phyloP scores from a whole-genome alignment of 2,888 invertebrate species.

The Patella caerulea region DNA sequence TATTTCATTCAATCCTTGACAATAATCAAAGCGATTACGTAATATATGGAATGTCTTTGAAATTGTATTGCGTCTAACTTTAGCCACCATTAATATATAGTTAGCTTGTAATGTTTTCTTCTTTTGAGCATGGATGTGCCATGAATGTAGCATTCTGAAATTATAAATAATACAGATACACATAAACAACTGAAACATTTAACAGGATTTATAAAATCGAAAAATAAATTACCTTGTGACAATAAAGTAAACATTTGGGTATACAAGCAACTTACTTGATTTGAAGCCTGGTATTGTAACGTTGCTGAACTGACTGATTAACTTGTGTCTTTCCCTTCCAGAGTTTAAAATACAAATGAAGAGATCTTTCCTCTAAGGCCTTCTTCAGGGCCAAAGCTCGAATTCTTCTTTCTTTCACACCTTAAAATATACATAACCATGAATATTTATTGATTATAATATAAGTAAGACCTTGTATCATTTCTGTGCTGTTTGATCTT shows the following conservation, averaged over 20 bases:
- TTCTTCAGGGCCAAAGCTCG: conserved; percentile 42
- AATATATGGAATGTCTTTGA: conserved; percentile 44
- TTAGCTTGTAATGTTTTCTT: conserved; percentile 43
- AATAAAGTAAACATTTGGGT: neutral
- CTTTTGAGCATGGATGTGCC: conserved; percentile 48
- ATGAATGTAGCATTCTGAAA: conserved; percentile 53
- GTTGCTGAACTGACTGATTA: conserved; percentile 50
- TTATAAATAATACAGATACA: conserved; percentile 1
- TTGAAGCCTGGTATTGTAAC: conserved; percentile 54
- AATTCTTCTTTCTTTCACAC: conserved; percentile 41
- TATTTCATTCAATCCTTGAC: conserved; percentile 47
- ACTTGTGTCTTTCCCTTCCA: conserved; percentile 52
- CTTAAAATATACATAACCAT: conserved; percentile 23
- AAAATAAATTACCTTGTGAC: no score
- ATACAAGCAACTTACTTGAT: conserved; percentile 43
- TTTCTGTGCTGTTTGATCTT: no score
- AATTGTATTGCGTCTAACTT: conserved; percentile 39
- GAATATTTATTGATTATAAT: no score
- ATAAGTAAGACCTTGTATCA: no score
- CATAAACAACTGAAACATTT: neutral
- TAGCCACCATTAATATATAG: conserved; percentile 40
- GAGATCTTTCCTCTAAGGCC: conserved; percentile 40
- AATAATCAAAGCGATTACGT: conserved; percentile 52
- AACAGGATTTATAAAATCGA: no score
- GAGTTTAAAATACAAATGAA: conserved; percentile 50